phyloP scores from a whole-genome alignment of 2,797 vertebrate species.

The Pseudomugil tenellus region DNA sequence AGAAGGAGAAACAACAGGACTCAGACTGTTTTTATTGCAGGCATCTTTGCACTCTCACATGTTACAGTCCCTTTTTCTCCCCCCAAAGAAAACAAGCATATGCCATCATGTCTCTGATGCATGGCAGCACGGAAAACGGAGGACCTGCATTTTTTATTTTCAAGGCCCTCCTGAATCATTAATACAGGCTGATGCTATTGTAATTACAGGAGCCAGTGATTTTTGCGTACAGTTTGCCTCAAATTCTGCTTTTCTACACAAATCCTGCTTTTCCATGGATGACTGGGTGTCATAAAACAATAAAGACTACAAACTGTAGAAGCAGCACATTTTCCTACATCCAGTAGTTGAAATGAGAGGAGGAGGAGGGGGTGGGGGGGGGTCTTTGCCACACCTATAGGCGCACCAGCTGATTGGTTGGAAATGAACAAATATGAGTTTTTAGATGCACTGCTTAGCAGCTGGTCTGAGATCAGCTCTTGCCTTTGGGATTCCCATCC shows the following conservation, averaged over 20 bases:
- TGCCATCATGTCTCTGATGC: constrained; percentile 7
- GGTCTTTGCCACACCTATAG: constrained; percentile 25
- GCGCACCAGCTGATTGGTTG: constrained; percentile 20
- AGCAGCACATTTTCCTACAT: constrained; percentile 18
- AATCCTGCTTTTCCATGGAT: background rate
- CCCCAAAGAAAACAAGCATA: constrained; percentile 26
- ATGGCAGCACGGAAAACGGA: constrained; percentile 31
- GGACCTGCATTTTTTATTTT: constrained; percentile 59
- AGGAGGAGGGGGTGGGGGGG: background rate
- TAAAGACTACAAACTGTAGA: background rate
- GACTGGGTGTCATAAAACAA: constrained; percentile 9
- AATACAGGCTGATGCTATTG: constrained; percentile 51
- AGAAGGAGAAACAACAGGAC: background rate
- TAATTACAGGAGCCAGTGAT: constrained; percentile 51
- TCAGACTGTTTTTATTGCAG: constrained; percentile 13
- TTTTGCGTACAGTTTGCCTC: constrained; percentile 37
- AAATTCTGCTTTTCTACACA: constrained; percentile 16
- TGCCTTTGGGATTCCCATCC: constrained; percentile 2
- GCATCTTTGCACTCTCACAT: constrained; percentile 6
- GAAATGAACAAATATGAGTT: constrained; percentile 20
- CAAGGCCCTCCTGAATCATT: constrained; percentile 69
- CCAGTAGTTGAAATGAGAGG: constrained; percentile 1
- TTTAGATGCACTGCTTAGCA: constrained; percentile 42
- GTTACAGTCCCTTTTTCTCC: constrained; percentile 39
- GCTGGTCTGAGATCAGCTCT: constrained; percentile 43